phyloP scores from a whole-genome alignment of 2,113 vertebrate species.

The Rhombomys opimus region DNA sequence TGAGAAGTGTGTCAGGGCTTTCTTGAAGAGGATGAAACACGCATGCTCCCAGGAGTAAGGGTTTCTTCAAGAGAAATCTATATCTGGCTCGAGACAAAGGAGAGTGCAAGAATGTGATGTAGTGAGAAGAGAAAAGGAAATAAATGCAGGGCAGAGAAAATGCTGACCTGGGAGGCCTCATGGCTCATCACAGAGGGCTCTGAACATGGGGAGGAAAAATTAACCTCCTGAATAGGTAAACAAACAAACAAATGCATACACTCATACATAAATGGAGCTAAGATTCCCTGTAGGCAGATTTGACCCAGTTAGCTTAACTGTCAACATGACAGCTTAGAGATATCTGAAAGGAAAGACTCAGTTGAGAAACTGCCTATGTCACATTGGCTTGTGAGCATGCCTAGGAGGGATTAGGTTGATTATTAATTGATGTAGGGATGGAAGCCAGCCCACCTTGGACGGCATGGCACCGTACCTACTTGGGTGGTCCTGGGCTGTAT shows the following conservation, averaged over 20 bases:
- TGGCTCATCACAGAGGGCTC: not conserved
- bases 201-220: not conserved
- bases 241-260: not conserved
- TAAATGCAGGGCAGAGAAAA: no score
- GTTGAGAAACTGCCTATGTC: not conserved
- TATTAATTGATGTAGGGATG: not conserved
- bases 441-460: not conserved
- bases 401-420: not conserved
- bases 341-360: no score
- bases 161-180: not conserved
- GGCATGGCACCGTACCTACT: not conserved
- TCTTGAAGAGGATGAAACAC: not conserved
- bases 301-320: not conserved
- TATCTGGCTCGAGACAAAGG: not conserved
- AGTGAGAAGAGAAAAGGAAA: not conserved
- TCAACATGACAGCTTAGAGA: not conserved
- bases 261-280: not conserved
- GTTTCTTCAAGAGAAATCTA: not conserved
- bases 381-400: not conserved
- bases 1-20: not conserved
- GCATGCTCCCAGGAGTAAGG: not conserved
- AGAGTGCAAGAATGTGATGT: not conserved
- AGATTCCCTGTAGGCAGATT: not conserved
- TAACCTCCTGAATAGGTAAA: not conserved
- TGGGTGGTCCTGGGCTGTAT: not conserved